Conservation (phyloP, 2,888 invertebrate species). For the Zelleria hepariella region DNA sequence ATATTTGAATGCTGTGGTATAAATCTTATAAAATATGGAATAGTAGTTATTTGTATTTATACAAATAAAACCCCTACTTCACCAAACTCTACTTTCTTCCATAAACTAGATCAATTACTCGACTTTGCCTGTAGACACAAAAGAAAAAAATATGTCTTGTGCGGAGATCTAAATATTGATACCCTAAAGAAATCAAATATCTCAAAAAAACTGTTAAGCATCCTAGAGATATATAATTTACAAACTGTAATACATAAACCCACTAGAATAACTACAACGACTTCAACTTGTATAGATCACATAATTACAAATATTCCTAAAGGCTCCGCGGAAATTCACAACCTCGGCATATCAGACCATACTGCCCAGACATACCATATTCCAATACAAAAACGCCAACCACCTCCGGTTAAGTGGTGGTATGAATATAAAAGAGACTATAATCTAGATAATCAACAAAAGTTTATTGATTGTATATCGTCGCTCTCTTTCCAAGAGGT, state of each 20-base stretch:
- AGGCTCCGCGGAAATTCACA: neutral
- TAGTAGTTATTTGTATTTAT: neutral
- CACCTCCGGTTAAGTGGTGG: neutral
- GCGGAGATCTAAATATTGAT: neutral
- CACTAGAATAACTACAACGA: neutral
- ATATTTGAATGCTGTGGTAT: neutral
- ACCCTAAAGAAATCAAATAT: neutral
- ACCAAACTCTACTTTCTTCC: too few species aligned
- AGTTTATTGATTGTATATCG: neutral
- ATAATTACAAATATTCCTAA: neutral
- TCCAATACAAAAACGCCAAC: conserved; percentile 1
- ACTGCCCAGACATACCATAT: neutral
- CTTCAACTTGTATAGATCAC: neutral
- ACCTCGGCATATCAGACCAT: neutral
- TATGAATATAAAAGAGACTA: neutral
- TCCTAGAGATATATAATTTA: neutral
- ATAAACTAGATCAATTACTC: too few species aligned
- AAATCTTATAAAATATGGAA: neutral
- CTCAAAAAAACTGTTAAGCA: neutral
- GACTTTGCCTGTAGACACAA: too few species aligned
- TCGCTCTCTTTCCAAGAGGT: neutral
- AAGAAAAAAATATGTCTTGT: neutral
- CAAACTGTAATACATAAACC: neutral
- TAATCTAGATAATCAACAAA: too few species aligned
- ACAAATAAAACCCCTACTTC: too few species aligned